Evolutionary conservation across 2,113 vertebrate species (phyloP).

Genomic region (Phaethon lepturus): DNA sequence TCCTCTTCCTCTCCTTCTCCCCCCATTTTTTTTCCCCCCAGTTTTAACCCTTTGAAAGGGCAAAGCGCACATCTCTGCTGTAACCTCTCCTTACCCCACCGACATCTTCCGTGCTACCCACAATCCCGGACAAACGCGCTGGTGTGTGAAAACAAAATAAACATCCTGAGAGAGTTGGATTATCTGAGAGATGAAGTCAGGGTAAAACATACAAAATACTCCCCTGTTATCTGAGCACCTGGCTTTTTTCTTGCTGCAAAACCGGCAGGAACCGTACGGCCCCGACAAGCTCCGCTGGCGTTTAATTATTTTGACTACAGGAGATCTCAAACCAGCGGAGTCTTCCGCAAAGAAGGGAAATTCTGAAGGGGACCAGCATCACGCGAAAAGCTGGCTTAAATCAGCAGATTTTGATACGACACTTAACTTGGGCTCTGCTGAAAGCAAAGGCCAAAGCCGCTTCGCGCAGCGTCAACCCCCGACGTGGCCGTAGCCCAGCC

Average conservation of each 20-base stretch:
- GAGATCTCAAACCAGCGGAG: background rate
- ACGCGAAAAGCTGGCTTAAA: background rate
- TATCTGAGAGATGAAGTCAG: background rate
- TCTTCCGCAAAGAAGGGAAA: background rate
- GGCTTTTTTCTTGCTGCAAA: background rate
- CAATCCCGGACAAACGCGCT: background rate
- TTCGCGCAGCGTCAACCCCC: background rate
- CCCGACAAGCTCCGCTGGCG: rapidly evolving
- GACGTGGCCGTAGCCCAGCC: background rate
- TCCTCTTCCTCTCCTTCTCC: conserved; percentile 11
- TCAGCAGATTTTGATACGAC: background rate
- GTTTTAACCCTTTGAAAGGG: conserved; percentile 74
- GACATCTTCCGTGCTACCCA: background rate
- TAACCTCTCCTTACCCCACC: background rate
- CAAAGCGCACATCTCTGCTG: background rate
- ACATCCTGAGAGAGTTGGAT: background rate
- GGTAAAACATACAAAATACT: background rate
- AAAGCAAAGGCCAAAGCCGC: background rate
- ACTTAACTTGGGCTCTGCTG: background rate
- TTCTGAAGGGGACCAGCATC: background rate
- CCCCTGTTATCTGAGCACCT: background rate
- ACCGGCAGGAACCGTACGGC: background rate
- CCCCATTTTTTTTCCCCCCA: background rate
- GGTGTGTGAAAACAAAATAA: conserved; percentile 33
- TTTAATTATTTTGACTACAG: background rate